Evolutionary conservation across 1,140 invertebrate genomes (phyloP).

Genomic region (Gonatopus flavifemur): DNA sequence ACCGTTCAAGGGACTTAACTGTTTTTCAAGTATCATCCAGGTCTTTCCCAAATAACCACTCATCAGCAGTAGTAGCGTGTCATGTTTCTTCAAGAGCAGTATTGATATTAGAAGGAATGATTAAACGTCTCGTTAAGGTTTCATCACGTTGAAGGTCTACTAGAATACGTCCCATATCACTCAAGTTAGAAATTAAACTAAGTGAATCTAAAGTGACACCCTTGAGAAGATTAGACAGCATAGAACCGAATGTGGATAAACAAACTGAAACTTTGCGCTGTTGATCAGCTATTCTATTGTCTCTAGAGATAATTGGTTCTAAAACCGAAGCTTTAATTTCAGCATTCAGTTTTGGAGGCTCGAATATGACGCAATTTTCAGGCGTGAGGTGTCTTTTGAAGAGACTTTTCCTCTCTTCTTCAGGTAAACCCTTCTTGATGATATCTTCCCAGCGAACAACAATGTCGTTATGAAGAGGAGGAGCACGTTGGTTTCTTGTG

Average conservation of each 20-base stretch:
- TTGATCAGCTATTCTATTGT: background rate
- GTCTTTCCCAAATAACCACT: background rate
- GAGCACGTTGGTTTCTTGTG: background rate
- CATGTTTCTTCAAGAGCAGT: background rate
- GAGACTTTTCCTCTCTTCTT: too few species aligned
- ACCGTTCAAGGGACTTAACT: background rate
- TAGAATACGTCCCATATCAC: too few species aligned
- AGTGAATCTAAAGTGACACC: background rate
- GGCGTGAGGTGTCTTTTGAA: too few species aligned
- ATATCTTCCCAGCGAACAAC: too few species aligned
- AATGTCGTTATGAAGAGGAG: constrained; percentile 2
- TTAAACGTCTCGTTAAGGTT: background rate
- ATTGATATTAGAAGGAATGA: background rate
- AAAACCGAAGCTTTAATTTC: background rate
- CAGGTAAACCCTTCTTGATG: too few species aligned
- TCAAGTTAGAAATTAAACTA: too few species aligned
- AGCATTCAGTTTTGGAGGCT: background rate
- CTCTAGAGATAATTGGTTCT: background rate
- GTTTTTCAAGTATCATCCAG: background rate
- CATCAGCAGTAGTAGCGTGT: background rate
- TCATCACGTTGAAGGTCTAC: too few species aligned
- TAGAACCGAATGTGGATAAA: background rate
- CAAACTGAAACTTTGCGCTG: too few species aligned
- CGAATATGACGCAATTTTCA: too few species aligned
- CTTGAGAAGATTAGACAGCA: background rate